Evolutionary conservation across 2,888 invertebrate genomes (phyloP).

Genomic region (Embidobia sp.): DNA sequence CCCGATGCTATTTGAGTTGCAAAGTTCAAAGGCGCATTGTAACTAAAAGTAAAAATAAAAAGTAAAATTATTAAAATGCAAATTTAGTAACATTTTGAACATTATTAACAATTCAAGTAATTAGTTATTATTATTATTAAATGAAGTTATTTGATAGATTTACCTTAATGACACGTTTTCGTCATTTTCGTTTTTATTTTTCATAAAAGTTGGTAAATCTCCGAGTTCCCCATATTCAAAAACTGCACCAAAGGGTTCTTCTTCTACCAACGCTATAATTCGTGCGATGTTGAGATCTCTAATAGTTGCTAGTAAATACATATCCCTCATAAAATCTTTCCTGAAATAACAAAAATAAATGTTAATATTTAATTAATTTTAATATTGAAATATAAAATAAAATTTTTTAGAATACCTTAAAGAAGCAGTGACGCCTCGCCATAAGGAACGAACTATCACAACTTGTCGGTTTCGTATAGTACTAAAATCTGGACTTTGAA

Average conservation of each 20-base stretch:
- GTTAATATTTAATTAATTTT: slow-evolving; percentile 20
- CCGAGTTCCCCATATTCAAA: slow-evolving; percentile 94
- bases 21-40: slow-evolving; percentile 92
- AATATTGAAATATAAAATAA: too few relatives aligned
- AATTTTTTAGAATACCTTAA: slow-evolving; percentile 82
- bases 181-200: slow-evolving; percentile 73
- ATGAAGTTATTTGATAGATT: too few relatives aligned
- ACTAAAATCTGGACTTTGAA: slow-evolving; percentile 82
- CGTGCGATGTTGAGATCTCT: slow-evolving; percentile 92
- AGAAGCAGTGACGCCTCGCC: slow-evolving; percentile 87
- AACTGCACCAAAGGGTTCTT: slow-evolving; percentile 94
- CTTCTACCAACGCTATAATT: slow-evolving; percentile 89
- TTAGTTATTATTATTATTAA: too few relatives aligned
- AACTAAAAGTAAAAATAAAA: too few relatives aligned
- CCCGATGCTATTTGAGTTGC: slow-evolving; percentile 95
- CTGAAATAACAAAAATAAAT: slow-evolving; percentile 82
- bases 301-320: slow-evolving; percentile 91
- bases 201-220: slow-evolving; percentile 88
- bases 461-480: slow-evolving; percentile 87
- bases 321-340: slow-evolving; percentile 93
- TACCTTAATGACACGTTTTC: slow-evolving; percentile 73
- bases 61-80: too few relatives aligned
- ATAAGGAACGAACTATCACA: slow-evolving; percentile 89
- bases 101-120: too few relatives aligned
- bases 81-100: too few relatives aligned